Evolutionary conservation across 2,888 invertebrate species (phyloP), one percentile per base, ranked within the genome.

Genomic region (Cephus spinipes): DNA sequence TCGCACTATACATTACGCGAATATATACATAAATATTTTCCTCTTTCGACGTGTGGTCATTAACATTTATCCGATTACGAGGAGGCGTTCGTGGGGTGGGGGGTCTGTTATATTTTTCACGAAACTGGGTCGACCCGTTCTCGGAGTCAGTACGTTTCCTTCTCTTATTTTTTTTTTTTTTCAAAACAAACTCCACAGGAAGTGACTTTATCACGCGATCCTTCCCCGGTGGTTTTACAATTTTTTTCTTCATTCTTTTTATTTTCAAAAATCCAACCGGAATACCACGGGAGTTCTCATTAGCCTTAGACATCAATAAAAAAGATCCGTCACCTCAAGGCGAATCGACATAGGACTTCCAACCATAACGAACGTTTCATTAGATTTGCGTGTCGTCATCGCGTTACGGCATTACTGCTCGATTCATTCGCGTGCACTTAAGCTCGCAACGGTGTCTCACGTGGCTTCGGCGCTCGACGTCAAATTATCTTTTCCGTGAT

Each of bases 1-100:
- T 73, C 30, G 12, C 74, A 74, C 76, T 83, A 81, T 75, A 86
- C 89, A 84, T 93, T 93, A 36, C 93, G 35, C 32, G 77, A 12
- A 12, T 77, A 76, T 73, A 40, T 34, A 55, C 75, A 68, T 4
- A 69, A 23, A 75, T 23, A 33, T 69, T 55, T 23, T 55, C 2
- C 55, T 23, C 23, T 55, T 55, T 23, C 23, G 55, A 55, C 55
- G 55, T 2, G 55, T 23, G 23, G 23, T 55, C 23, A 55, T 55
- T 55, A 55, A 55, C 55, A 55, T 55, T 55, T 55, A 55, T 55
- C 55, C 23, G 55, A 55, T 55, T 55, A 55, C 55, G 55, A 23
- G 23, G 55, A 23, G 55, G 55, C 23, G 23, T 9, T 55, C 55
- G 81, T 74, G 71, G 75, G 55, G 55, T 1, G 2, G 9, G 15